Conservation (phyloP, 2,888 invertebrate genomes). For the Drosophila mimica region DNA sequence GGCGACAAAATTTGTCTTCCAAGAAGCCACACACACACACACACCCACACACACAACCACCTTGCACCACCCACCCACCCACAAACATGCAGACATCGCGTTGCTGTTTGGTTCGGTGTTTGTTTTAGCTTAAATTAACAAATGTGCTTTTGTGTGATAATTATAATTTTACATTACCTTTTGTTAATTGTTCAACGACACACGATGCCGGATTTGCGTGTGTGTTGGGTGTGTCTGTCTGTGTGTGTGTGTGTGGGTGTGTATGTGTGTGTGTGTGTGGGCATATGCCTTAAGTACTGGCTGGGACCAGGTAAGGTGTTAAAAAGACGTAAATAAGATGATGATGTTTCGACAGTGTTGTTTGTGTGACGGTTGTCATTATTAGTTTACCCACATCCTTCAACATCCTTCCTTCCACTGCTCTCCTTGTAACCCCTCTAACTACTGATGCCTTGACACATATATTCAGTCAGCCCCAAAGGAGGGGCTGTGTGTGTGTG, state of each 20-base stretch:
- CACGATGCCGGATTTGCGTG: constrained; percentile 41
- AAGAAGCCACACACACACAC: constrained; percentile 40
- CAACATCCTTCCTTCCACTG: background rate
- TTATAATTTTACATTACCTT: constrained; percentile 84
- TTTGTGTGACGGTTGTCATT: constrained; percentile 51
- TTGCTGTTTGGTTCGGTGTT: constrained; percentile 58
- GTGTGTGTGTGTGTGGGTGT: constrained; percentile 14
- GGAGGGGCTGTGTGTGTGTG: constrained; percentile 42
- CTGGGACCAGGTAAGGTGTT: constrained; percentile 64
- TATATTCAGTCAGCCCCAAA: constrained; percentile 45
- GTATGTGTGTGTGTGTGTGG: constrained; percentile 25
- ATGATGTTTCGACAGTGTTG: constrained; percentile 59
- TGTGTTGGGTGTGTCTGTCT: constrained; percentile 14
- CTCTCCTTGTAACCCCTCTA: background rate
- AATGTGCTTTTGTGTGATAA: constrained; percentile 82
- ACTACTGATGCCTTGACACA: constrained; percentile 3
- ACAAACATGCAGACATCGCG: constrained; percentile 7
- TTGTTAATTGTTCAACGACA: constrained; percentile 83
- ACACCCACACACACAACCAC: constrained; percentile 4
- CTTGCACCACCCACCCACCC: constrained; percentile 22
- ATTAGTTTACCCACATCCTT: constrained; percentile 63
- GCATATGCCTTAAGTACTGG: constrained; percentile 30
- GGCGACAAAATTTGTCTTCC: constrained; percentile 71
- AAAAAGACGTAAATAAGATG: constrained; percentile 79
- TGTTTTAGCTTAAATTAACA: constrained; percentile 83